Base-by-base conservation (phyloP, 1,140 invertebrate species). In the Lasioglossum baleicum region DNA sequence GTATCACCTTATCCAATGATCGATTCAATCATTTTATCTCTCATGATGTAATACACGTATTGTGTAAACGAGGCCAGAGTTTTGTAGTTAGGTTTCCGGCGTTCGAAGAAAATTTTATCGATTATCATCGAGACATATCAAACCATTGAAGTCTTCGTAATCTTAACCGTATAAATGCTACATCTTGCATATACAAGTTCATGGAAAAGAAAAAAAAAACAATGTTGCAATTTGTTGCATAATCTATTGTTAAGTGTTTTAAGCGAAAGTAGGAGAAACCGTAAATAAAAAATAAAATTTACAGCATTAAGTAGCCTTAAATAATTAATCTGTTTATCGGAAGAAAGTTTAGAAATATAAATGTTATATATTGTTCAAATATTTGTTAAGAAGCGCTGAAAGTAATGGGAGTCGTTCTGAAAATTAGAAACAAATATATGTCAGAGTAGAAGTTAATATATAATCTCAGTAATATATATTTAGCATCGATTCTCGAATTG, bases 1-100 rank as follows among this genome's bases (percentile, higher is more conserved):
- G 17, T 70, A 61, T 61, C 60, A 65, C 44, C 20, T 17, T 51
- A n/a, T 48, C 8, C 31, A 42, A 69, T 51, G n/a, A 53, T 72
- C 15, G 10, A 26, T 4, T 10, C 4, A 20, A 51, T 40, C 40
- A 61, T 53, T 20, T 7, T 51, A 17, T 7, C 22, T 48, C 22
- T 2, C 65, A 26, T 26, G 22, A 13, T 20, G 42, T 22, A 15
- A 7, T 51, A 15, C 17, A 48, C 13, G 42, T 48, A 15, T 26
- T 22, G 40, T 48, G 11, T 15, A 26, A 44, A 44, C 15, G n/a
- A 48, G 4, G 65, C 13, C 44, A 22, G 7, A 11, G 22, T 48
- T 48, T 65, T 15, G 4, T 11, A 11, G 11, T 11, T 26, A 13
- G 44, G 15, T 15, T 1, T 48, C 10, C 11, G 44, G 22, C 56